Conservation (phyloP, 2,888 invertebrate genomes). For the Ryuthela nishihirai region DNA sequence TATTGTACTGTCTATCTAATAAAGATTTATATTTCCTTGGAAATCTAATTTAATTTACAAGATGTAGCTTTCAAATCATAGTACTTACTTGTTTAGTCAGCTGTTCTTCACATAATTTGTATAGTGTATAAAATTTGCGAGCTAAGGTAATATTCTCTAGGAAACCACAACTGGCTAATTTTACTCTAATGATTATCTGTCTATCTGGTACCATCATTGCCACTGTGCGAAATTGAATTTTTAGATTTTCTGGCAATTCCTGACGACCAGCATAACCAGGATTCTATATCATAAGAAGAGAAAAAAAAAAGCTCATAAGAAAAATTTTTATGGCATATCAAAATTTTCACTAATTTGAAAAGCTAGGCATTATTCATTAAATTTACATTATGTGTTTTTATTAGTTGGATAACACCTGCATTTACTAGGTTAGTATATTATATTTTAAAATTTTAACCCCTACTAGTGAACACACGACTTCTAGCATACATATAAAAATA, state of each 20-base stretch:
- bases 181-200: conserved; percentile 94
- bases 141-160: conserved; percentile 91
- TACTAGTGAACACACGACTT: too few species aligned
- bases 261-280: conserved; percentile 96
- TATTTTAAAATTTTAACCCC: too few species aligned
- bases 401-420: too few species aligned
- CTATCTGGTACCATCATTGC: conserved; percentile 99
- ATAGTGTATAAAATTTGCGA: conserved; percentile 92
- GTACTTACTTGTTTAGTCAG: conserved; percentile 86
- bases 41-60: too few species aligned
- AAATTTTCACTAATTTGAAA: conserved; percentile 1
- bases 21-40: too few species aligned
- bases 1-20: too few species aligned
- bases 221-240: conserved; percentile 95
- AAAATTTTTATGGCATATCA: neutral
- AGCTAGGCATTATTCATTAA: too few species aligned
- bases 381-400: too few species aligned
- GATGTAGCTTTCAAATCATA: too few species aligned
- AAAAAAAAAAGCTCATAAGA: too few species aligned
- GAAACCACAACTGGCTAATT: conserved; percentile 93
- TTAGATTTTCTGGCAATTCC: conserved; percentile 92
- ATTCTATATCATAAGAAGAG: conserved; percentile 65
- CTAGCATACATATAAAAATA: too few species aligned
- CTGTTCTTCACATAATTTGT: conserved; percentile 95
- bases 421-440: too few species aligned